Evolutionary conservation across 2,888 invertebrate genomes (phyloP).

Genomic region (Orchesellides sinensis): DNA sequence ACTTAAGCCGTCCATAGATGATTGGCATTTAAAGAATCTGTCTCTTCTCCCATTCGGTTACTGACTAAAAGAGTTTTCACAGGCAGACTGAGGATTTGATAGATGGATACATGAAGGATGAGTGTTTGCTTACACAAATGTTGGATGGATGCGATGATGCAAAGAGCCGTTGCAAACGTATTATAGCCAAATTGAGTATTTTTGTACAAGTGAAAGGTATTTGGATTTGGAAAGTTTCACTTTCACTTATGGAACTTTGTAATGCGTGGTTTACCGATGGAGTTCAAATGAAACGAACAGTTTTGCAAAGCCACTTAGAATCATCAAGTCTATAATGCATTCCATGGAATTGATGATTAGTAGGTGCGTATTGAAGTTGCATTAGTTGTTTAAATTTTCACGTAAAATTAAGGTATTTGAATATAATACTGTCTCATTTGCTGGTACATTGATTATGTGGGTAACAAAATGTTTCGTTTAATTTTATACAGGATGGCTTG

Average conservation of each 20-base stretch:
- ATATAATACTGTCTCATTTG: background rate
- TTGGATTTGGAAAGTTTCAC: background rate
- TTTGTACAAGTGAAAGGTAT: background rate
- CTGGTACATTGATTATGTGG: background rate
- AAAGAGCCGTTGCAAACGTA: too few relatives aligned
- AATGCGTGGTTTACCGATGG: too few relatives aligned
- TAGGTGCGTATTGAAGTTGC: too few relatives aligned
- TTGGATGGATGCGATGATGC: too few relatives aligned
- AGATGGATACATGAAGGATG: too few relatives aligned
- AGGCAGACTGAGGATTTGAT: constrained; percentile 26
- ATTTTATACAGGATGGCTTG: constrained; percentile 81
- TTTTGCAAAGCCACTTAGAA: too few relatives aligned
- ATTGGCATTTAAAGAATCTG: constrained; percentile 47
- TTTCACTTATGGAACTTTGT: too few relatives aligned
- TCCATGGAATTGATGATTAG: too few relatives aligned
- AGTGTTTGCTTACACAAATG: too few relatives aligned
- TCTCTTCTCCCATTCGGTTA: constrained; percentile 19
- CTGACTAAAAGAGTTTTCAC: background rate
- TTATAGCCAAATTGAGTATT: too few relatives aligned
- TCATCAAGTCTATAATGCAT: too few relatives aligned
- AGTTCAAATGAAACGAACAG: too few relatives aligned
- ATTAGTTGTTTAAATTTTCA: background rate
- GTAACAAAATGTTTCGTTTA: background rate
- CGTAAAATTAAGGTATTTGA: background rate
- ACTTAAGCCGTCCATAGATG: constrained; percentile 38